A percentile compares a stretch with the other conserved stretches of the same genome.
phyloP scores from a whole-genome alignment of 1,140 invertebrate genomes.

The Lordiphosa clarofinis region DNA sequence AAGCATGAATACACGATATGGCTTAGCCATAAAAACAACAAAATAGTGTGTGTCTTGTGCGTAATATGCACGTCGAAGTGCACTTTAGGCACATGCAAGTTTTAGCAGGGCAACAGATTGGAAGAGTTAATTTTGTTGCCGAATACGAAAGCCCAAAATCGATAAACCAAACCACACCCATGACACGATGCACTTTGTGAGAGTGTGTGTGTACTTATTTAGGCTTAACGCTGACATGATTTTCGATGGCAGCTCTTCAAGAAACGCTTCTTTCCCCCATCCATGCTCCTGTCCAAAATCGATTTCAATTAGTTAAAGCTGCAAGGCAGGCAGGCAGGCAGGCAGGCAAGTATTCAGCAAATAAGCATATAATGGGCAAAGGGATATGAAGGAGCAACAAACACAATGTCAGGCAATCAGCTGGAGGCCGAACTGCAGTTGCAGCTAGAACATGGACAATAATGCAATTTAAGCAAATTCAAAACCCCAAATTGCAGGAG shows the following conservation, averaged over 20 bases:
- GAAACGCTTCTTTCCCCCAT: conserved; percentile 8
- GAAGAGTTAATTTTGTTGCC: conserved; percentile 16
- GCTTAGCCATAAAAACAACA: conserved; percentile 2
- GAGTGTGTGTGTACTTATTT: conserved; percentile 33
- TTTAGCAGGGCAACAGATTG: conserved; percentile 29
- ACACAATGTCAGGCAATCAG: conserved; percentile 48
- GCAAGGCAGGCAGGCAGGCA: conserved; percentile 25
- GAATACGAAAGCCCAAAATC: conserved; percentile 42
- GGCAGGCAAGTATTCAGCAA: conserved; percentile 49
- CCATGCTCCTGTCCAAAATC: conserved; percentile 33
- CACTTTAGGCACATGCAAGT: conserved; percentile 48
- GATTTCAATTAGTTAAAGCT: conserved; percentile 71
- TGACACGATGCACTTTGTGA: conserved; percentile 34
- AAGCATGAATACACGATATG: conserved; percentile 38
- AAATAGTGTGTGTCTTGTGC: conserved; percentile 6
- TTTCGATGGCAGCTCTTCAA: conserved; percentile 26
- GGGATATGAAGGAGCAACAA: conserved; percentile 42
- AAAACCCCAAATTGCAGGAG: conserved; percentile 61
- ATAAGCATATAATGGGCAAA: conserved; percentile 53
- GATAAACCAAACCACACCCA: conserved; percentile 45
- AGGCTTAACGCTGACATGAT: conserved; percentile 56
- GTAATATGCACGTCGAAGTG: conserved; percentile 42
- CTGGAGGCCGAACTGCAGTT: conserved; percentile 14
- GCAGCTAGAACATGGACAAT: conserved; percentile 44
- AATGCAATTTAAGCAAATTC: conserved; percentile 69